These are phyloP conservation scores for Buphagus erythrorhynchus DNA, from an alignment of 2,797 vertebrate genomes.

Conservation along the genomic window DNA sequence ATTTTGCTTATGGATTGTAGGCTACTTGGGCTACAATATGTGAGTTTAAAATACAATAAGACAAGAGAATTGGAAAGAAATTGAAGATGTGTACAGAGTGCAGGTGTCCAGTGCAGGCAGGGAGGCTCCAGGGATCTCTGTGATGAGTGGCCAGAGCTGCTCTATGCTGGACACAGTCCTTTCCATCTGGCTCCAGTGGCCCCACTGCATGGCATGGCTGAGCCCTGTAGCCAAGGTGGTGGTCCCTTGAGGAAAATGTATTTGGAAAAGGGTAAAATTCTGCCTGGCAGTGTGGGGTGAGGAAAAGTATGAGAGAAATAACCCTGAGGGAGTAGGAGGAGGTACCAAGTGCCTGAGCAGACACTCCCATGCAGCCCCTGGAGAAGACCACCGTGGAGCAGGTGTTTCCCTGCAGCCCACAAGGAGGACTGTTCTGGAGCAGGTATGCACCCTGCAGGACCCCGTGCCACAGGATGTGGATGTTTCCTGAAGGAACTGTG, in stretches of 20 bases:
- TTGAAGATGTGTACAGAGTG: not conserved
- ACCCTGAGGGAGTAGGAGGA: not conserved
- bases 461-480: accelerated
- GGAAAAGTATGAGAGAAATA: not conserved
- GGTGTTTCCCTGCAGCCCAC: not conserved
- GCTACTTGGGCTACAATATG: not conserved
- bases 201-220: accelerated
- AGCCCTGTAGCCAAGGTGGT: accelerated
- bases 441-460: not conserved
- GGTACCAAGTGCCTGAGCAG: not conserved
- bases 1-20: not conserved
- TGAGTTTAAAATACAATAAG: not conserved
- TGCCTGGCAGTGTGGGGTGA: not conserved
- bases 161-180: accelerated
- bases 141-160: not conserved
- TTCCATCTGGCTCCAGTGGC: accelerated
- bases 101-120: too few species aligned
- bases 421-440: not conserved
- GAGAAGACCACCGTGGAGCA: not conserved
- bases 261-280: not conserved
- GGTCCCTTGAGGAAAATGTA: not conserved
- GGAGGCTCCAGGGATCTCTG: not conserved
- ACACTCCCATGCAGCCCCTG: not conserved
- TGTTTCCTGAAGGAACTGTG: not conserved
- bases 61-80: not conserved